Evolutionary conservation across 1,140 invertebrate genomes (phyloP).

Genomic region (Maconellicoccus hirsutus): DNA sequence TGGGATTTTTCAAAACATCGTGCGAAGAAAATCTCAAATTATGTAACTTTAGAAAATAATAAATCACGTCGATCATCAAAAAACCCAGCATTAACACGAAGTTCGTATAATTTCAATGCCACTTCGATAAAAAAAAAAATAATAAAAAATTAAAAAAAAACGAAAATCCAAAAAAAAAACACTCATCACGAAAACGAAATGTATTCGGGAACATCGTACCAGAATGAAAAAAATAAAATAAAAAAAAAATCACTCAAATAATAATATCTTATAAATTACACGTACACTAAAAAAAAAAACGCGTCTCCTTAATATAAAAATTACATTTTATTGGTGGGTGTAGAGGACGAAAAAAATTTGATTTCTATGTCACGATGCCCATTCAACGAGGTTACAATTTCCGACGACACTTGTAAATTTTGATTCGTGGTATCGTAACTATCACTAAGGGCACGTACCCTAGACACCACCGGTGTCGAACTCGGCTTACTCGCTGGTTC

Average conservation of each 20-base stretch:
- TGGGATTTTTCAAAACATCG: too few relatives aligned
- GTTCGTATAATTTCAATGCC: background rate
- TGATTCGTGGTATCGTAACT: constrained; percentile 15
- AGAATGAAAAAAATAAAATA: background rate
- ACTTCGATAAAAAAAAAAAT: background rate
- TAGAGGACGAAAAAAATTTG: constrained; percentile 48
- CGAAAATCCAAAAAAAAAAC: background rate
- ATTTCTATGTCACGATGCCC: constrained; percentile 65
- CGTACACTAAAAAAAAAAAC: constrained; percentile 17
- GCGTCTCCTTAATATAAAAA: background rate
- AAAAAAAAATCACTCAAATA: background rate
- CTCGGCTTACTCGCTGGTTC: constrained; percentile 30
- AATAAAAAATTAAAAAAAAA: background rate
- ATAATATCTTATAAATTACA: background rate
- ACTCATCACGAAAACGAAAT: background rate
- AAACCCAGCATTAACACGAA: background rate
- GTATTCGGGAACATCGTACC: constrained; percentile 2
- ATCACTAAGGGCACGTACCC: constrained; percentile 28
- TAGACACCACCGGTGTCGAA: constrained; percentile 26
- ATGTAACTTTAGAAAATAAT: background rate
- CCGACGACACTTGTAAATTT: constrained; percentile 50
- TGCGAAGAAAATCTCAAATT: background rate
- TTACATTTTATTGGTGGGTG: constrained; percentile 25
- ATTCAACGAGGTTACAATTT: constrained; percentile 62
- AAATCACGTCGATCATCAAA: background rate